phyloP scores from a whole-genome alignment of 2,888 invertebrate species.

The Argyresthia albistria region DNA sequence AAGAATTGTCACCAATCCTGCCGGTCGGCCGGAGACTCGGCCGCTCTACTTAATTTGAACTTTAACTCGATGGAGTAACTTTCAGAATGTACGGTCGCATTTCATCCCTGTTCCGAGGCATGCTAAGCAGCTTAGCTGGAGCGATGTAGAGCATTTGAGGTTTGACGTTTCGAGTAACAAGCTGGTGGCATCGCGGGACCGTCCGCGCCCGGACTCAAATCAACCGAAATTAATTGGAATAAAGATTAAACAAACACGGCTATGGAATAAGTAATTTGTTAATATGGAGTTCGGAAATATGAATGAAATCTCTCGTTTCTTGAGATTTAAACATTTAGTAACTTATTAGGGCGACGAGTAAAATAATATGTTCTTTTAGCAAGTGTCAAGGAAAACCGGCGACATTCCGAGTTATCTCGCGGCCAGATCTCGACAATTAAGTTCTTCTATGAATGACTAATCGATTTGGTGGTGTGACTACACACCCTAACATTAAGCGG shows the following conservation, averaged over 20 bases:
- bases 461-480: constrained; percentile 29
- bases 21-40: constrained; percentile 40
- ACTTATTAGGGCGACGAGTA: neutral
- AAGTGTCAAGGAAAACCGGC: constrained; percentile 1
- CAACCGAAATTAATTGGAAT: constrained; percentile 3
- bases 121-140: constrained; percentile 61
- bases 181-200: constrained; percentile 24
- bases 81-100: constrained; percentile 21
- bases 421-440: constrained; percentile 10
- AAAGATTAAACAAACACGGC: constrained; percentile 11
- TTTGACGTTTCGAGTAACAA: constrained; percentile 55
- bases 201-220: neutral
- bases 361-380: neutral
- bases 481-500: constrained; percentile 28
- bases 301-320: too few species aligned
- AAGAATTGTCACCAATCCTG: constrained; percentile 62
- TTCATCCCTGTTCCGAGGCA: constrained; percentile 24
- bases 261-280: neutral
- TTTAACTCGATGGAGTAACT: constrained; percentile 9
- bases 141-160: constrained; percentile 46
- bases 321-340: too few species aligned
- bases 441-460: constrained; percentile 16
- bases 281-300: too few species aligned
- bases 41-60: constrained; percentile 14
- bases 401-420: neutral